These are phyloP conservation scores for Pachyrhynchus sulphureomaculatus DNA, from an alignment of 1,140 invertebrate genomes.

Conservation along the genomic window DNA sequence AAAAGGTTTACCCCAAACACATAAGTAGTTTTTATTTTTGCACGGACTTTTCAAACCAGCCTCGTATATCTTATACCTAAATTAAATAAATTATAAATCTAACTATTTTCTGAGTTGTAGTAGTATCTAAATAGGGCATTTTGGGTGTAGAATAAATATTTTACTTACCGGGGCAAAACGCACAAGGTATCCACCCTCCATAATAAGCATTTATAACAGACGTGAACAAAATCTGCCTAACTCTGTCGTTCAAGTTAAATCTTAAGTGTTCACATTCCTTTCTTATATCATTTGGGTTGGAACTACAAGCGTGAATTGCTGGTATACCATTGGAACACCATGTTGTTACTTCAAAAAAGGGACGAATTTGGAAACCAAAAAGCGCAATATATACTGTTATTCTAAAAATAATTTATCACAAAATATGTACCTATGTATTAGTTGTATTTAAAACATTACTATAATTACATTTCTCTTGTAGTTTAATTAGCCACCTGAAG, in stretches of 20 bases:
- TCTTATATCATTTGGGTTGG: slow-evolving; percentile 69
- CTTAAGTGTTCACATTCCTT: slow-evolving; percentile 83
- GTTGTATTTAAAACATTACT: too few species aligned
- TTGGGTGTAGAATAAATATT: too few species aligned
- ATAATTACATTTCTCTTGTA: too few species aligned
- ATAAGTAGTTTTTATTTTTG: too few species aligned
- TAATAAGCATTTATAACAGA: slow-evolving; percentile 90
- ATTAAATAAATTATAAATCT: too few species aligned
- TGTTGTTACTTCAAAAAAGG: slow-evolving; percentile 67
- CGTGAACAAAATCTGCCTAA: slow-evolving; percentile 89
- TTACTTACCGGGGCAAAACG: slow-evolving; percentile 79
- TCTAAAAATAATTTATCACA: slow-evolving; percentile 55
- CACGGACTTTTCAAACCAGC: too few species aligned
- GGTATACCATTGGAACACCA: slow-evolving; percentile 45
- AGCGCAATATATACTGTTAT: slow-evolving; percentile 81
- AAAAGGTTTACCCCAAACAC: too few species aligned
- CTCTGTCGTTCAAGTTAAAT: slow-evolving; percentile 82
- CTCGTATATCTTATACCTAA: too few species aligned
- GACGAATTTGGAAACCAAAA: slow-evolving; percentile 73
- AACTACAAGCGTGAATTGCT: slow-evolving; percentile 61
- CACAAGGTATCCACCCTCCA: slow-evolving; percentile 85
- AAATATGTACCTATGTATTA: slow-evolving; percentile 9
- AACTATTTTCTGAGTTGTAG: too few species aligned
- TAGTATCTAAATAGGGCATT: too few species aligned
- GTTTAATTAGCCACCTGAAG: too few species aligned